Evolutionary conservation across 2,113 vertebrate species (phyloP).

Genomic region (Daubentonia madagascariensis): DNA sequence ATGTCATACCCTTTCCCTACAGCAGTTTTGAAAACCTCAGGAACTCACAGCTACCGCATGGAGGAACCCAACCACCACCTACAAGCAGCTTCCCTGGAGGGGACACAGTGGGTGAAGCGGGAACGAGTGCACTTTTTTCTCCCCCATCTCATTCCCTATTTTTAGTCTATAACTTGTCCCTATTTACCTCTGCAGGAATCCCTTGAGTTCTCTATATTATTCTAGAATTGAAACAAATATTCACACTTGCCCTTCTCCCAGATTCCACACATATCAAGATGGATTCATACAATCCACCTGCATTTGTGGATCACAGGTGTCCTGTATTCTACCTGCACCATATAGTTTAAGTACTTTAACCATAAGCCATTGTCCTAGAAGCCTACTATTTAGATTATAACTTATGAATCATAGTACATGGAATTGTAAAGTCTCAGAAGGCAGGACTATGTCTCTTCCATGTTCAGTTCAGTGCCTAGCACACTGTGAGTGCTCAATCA

Average conservation of each 20-base stretch:
- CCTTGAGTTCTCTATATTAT: not conserved
- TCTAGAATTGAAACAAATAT: not conserved
- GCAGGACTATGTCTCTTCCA: not conserved
- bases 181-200: not conserved
- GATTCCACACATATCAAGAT: not conserved
- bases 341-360: not conserved
- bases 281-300: not conserved
- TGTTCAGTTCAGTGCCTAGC: not conserved
- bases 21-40: slow-evolving; percentile 32
- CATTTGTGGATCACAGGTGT: not conserved
- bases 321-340: not conserved
- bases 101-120: not conserved
- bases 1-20: not conserved
- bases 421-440: not conserved
- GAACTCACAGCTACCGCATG: not conserved
- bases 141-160: not conserved
- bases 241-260: not conserved
- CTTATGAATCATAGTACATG: not conserved
- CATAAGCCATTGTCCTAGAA: not conserved
- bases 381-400: not conserved
- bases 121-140: not conserved
- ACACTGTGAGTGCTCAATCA: not conserved
- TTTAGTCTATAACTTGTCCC: not conserved
- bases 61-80: not conserved
- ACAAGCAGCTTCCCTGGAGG: not conserved